Evolutionary conservation across 2,888 invertebrate genomes (phyloP).

Genomic region (Siphonodentalium dalli): DNA sequence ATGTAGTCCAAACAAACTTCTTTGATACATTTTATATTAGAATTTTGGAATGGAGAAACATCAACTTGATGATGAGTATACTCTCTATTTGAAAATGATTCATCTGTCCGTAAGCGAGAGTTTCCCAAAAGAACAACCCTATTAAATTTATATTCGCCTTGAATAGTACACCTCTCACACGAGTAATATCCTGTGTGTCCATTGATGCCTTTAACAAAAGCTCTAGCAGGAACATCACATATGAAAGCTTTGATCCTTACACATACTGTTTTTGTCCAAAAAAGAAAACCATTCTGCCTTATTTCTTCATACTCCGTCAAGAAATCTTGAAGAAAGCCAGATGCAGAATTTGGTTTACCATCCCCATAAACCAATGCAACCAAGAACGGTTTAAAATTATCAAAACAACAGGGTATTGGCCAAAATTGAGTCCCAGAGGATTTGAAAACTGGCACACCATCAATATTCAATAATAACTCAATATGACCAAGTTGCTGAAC

Average conservation of each 20-base stretch:
- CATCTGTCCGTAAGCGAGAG: too few species aligned
- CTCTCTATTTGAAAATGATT: too few species aligned
- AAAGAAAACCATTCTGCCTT: constrained; percentile 8
- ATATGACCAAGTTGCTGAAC: not conserved
- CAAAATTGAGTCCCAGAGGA: constrained; percentile 23
- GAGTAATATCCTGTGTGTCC: constrained; percentile 44
- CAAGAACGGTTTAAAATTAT: constrained; percentile 22
- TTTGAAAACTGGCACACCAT: constrained; percentile 26
- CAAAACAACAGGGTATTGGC: constrained; percentile 25
- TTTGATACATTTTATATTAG: too few species aligned
- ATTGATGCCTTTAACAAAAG: constrained; percentile 39
- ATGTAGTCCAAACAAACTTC: too few species aligned
- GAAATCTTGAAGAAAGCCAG: constrained; percentile 29
- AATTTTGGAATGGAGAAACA: too few species aligned
- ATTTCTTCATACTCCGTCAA: constrained; percentile 24
- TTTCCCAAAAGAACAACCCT: too few species aligned
- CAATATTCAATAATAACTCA: constrained; percentile 19
- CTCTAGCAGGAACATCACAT: constrained; percentile 51
- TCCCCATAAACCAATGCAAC: constrained; percentile 30
- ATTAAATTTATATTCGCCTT: constrained; percentile 13
- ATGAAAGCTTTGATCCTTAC: constrained; percentile 30
- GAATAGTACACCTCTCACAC: constrained; percentile 41
- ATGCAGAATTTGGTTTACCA: constrained; percentile 25
- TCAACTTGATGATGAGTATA: too few species aligned
- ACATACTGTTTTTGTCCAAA: not conserved